Percentiles rank a stretch among this genome's conserved stretches.
These are phyloP conservation scores for Montipora cactus DNA, from an alignment of 64 coral and sea anemone genomes.

Conservation along the genomic window DNA sequence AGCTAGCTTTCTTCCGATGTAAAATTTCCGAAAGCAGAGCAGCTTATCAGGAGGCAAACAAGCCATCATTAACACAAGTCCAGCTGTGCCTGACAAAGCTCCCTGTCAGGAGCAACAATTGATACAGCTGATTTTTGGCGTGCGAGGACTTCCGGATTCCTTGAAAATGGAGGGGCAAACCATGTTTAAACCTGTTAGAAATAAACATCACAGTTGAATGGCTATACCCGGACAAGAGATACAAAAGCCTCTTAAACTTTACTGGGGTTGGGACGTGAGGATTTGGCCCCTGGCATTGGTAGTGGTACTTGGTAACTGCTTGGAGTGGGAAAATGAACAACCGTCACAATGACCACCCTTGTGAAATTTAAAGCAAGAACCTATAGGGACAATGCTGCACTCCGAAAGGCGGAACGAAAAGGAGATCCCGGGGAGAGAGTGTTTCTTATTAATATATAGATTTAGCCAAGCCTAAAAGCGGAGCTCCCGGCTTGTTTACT, in stretches of 20 bases:
- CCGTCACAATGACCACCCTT: background rate
- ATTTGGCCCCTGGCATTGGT: conserved; percentile 9
- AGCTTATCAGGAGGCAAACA: background rate
- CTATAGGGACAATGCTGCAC: background rate
- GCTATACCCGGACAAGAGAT: conserved; percentile 18
- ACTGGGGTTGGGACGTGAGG: conserved; percentile 37
- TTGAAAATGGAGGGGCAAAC: conserved; percentile 12
- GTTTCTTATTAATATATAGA: background rate
- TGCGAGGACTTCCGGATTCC: background rate
- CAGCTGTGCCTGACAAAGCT: background rate
- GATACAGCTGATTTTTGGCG: conserved; percentile 3
- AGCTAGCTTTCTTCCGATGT: background rate
- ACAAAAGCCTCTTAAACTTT: background rate
- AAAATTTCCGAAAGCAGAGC: background rate
- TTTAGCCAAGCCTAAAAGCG: no score
- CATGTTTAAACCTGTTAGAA: background rate
- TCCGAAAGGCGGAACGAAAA: background rate
- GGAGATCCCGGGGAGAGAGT: background rate
- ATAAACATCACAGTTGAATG: background rate
- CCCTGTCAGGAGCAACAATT: background rate
- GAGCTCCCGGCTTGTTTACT: no score
- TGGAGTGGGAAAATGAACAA: background rate
- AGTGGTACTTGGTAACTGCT: background rate
- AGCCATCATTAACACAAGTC: background rate
- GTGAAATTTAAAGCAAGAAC: conserved; percentile 53